phyloP scores from a whole-genome alignment of 2,797 vertebrate species.

The Sebastes minor region DNA sequence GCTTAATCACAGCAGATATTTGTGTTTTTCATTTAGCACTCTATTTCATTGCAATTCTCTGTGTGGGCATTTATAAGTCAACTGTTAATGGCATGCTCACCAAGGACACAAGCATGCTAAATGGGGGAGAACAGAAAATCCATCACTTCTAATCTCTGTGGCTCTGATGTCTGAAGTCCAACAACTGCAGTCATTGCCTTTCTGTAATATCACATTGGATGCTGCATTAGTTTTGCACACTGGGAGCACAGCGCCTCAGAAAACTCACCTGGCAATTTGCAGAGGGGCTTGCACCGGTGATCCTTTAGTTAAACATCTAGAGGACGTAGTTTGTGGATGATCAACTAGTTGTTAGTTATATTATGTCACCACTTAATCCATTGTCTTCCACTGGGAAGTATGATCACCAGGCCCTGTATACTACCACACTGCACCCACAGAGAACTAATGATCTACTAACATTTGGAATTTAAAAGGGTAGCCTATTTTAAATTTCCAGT shows the following conservation, averaged over 20 bases:
- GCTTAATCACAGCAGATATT: background rate
- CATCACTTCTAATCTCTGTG: constrained; percentile 40
- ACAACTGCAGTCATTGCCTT: constrained; percentile 3
- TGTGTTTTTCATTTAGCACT: background rate
- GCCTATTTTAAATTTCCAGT: too few species aligned
- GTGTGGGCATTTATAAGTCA: constrained; percentile 3
- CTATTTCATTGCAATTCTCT: background rate
- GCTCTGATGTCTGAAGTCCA: constrained; percentile 14
- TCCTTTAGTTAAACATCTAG: background rate
- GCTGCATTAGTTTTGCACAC: background rate
- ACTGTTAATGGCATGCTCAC: constrained; percentile 28
- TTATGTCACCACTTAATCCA: background rate
- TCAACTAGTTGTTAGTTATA: background rate
- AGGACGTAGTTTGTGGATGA: background rate
- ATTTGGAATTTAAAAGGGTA: background rate
- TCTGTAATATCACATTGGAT: background rate
- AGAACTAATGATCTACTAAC: background rate
- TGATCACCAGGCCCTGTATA: background rate
- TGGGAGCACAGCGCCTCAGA: background rate
- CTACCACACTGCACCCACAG: background rate
- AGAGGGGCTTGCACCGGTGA: background rate
- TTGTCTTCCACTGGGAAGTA: background rate
- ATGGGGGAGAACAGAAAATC: constrained; percentile 36
- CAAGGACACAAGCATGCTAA: constrained; percentile 29
- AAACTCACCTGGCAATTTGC: background rate